phyloP scores from a whole-genome alignment of 1,140 invertebrate species.

The Danaus melanippus region DNA sequence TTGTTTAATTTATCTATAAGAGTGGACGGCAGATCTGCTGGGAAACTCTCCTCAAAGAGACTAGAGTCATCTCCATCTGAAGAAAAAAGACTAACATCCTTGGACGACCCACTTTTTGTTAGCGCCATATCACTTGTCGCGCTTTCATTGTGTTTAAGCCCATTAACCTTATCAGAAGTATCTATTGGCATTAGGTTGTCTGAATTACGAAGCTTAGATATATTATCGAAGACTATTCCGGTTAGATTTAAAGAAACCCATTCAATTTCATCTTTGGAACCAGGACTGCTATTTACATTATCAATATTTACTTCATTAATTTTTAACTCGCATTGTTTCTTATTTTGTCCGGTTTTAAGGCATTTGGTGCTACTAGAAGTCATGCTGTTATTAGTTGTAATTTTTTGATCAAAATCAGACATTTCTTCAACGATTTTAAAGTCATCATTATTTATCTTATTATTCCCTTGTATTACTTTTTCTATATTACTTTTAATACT shows the following conservation, averaged over 20 bases:
- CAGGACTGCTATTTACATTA: conserved; percentile 4
- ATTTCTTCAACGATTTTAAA: no score
- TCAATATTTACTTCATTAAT: neutral
- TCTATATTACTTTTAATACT: no score
- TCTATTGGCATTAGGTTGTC: conserved; percentile 38
- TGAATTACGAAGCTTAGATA: conserved; percentile 33
- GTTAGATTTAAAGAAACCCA: conserved; percentile 56
- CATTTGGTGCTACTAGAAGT: no score
- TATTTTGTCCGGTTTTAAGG: no score
- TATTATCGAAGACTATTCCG: conserved; percentile 37
- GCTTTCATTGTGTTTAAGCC: conserved; percentile 14
- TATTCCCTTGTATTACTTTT: no score
- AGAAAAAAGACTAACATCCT: conserved; percentile 59
- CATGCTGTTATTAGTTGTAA: no score
- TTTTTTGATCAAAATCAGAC: no score
- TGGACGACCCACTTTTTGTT: conserved; percentile 27
- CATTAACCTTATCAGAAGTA: conserved; percentile 11
- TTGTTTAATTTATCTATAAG: no score
- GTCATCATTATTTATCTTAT: no score
- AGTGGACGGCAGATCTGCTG: conserved; percentile 40
- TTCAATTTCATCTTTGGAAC: conserved; percentile 33
- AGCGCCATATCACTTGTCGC: neutral
- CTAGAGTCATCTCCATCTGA: conserved; percentile 56
- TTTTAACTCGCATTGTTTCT: no score
- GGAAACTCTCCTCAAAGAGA: conserved; percentile 71